Evolutionary conservation across 2,113 vertebrate genomes (phyloP).

Genomic region (Tringa solitaria): DNA sequence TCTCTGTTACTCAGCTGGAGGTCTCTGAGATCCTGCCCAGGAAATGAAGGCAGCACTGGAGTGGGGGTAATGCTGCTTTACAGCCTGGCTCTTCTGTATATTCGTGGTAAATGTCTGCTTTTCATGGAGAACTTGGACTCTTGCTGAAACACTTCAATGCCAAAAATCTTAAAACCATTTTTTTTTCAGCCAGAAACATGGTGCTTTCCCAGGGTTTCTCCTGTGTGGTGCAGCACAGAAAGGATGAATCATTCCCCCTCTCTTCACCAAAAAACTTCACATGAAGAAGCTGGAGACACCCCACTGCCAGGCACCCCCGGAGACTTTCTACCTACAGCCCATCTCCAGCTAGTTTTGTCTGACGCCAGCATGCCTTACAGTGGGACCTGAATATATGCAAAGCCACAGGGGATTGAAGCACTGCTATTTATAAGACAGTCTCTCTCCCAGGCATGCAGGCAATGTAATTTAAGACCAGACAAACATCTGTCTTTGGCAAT

Average conservation of each 20-base stretch:
- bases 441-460: not conserved
- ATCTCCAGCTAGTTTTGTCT: not conserved
- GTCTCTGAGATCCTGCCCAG: not conserved
- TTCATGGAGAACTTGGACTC: not conserved
- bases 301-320: not conserved
- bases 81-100: not conserved
- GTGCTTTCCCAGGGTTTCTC: not conserved
- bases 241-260: not conserved
- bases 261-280: not conserved
- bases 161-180: not conserved
- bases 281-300: not conserved
- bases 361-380: rapidly evolving
- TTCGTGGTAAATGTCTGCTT: not conserved
- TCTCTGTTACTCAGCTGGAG: not conserved
- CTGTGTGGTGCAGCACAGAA: not conserved
- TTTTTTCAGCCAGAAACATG: not conserved
- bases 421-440: not conserved
- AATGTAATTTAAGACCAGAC: slow-evolving; percentile 16
- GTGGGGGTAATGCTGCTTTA: not conserved
- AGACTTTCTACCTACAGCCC: not conserved
- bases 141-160: not conserved
- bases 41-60: not conserved
- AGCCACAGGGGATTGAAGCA: not conserved
- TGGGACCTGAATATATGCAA: not conserved
- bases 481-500: not conserved